Conservation (phyloP, 2,797 vertebrate species). For the Valencia hispanica region DNA sequence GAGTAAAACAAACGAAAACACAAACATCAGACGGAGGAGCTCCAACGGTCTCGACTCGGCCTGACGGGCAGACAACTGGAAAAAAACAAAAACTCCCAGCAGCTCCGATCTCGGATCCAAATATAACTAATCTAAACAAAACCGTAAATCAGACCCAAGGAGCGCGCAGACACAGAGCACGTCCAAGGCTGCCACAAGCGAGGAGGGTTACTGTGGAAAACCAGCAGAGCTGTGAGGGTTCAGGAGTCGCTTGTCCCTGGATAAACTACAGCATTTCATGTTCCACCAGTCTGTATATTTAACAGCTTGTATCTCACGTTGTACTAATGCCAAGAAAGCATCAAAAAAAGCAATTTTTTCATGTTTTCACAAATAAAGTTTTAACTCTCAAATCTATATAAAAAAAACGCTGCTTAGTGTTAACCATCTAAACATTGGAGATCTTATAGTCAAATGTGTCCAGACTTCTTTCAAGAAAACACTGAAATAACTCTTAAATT, state of each 20-base stretch:
- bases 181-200: background rate
- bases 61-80: conserved; percentile 9
- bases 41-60: background rate
- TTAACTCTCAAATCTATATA: no score
- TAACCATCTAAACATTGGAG: no score
- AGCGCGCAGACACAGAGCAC: no score
- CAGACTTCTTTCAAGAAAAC: no score
- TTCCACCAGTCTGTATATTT: no score
- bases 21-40: background rate
- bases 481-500: no score
- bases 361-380: no score
- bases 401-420: no score
- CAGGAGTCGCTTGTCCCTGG: background rate
- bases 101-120: conserved; percentile 10
- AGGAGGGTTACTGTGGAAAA: conserved; percentile 6
- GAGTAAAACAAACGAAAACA: background rate
- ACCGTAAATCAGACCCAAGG: conserved; percentile 31
- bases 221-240: background rate
- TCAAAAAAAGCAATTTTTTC: no score
- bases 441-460: no score
- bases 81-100: background rate
- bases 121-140: conserved; percentile 41
- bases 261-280: background rate
- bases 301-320: no score
- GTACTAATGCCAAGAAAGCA: no score